Conservation (phyloP, 1,140 invertebrate species). For the Whitmania pigra region DNA sequence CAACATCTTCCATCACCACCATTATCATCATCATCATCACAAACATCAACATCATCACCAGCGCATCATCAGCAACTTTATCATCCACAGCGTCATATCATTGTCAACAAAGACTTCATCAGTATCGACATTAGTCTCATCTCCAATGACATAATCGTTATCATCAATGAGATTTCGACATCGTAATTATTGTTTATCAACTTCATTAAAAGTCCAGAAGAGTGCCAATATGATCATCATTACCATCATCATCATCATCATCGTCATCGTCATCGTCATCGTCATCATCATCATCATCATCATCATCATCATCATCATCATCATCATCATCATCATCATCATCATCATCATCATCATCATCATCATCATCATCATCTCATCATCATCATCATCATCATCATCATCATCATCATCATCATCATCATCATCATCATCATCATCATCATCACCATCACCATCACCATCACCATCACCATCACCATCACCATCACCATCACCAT, state of each 20-base stretch:
- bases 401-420: background rate
- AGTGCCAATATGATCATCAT: background rate
- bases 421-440: background rate
- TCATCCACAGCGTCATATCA: no score
- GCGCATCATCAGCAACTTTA: background rate
- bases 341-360: background rate
- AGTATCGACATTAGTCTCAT: background rate
- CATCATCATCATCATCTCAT: slow-evolving; percentile 4
- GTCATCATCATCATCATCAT: background rate
- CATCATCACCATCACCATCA: background rate
- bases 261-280: background rate
- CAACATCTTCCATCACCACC: no score
- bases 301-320: slow-evolving; percentile 9
- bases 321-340: background rate
- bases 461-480: background rate
- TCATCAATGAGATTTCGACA: background rate
- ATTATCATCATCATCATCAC: no score
- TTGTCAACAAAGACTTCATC: background rate
- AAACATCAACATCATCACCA: no score
- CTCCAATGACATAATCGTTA: background rate
- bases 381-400: slow-evolving; percentile 2
- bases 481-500: background rate
- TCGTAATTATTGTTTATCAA: background rate
- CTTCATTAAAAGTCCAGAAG: background rate
- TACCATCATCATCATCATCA: background rate